A percentile compares a stretch with the other conserved stretches of the same genome.
Conservation (phyloP, 2,797 vertebrate species). For the Toxotes lorentzi region DNA sequence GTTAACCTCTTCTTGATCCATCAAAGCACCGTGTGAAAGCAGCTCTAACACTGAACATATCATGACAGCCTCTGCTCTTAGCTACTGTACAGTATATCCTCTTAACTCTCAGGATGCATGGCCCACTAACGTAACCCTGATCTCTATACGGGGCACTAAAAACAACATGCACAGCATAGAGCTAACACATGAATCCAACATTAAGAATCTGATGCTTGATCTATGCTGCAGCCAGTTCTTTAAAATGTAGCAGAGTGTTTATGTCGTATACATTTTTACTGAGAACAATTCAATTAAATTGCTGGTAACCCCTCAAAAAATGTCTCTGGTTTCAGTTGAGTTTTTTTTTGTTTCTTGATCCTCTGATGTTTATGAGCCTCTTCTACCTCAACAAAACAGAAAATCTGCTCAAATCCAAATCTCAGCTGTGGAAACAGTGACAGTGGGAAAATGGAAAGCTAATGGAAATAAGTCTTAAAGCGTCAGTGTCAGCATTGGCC, state of each 20-base stretch:
- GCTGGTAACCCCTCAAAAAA: too few species aligned
- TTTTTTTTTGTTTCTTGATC: background rate
- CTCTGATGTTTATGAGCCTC: too few species aligned
- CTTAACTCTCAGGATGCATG: constrained; percentile 36
- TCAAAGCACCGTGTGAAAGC: background rate
- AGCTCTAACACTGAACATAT: constrained; percentile 21
- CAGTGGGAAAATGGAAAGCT: too few species aligned
- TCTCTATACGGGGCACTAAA: background rate
- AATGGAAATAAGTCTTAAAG: too few species aligned
- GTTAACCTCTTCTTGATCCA: constrained; percentile 7
- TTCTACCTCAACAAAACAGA: too few species aligned
- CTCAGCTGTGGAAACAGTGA: too few species aligned
- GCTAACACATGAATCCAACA: background rate
- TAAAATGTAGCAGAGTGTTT: background rate
- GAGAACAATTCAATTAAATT: too few species aligned
- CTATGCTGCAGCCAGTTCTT: background rate
- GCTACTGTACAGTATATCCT: constrained; percentile 24
- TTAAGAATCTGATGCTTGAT: too few species aligned
- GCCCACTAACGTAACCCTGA: constrained; percentile 24
- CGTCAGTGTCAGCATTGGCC: too few species aligned
- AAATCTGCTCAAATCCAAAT: too few species aligned
- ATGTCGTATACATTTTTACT: background rate
- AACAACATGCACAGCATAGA: background rate
- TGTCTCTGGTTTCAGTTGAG: background rate
- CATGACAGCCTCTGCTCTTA: constrained; percentile 40